Conservation (phyloP, 2,113 vertebrate genomes). For the Malurus melanocephalus region DNA sequence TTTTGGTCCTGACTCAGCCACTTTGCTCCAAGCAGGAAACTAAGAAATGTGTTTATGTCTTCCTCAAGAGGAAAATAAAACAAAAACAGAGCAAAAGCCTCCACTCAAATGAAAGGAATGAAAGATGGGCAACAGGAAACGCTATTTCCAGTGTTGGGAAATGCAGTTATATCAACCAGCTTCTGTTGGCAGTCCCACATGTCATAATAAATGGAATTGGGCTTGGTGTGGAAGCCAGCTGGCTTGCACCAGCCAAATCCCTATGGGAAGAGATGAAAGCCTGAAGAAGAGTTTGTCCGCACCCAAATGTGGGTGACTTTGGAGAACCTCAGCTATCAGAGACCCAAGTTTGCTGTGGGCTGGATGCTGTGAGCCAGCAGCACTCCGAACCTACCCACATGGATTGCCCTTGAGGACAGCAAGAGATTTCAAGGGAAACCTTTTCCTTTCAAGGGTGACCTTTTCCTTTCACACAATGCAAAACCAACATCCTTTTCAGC, state of each 20-base stretch:
- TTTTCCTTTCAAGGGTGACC: background rate
- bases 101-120: constrained; percentile 30
- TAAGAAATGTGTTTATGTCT: background rate
- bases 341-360: background rate
- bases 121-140: background rate
- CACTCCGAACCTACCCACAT: background rate
- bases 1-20: background rate
- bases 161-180: constrained; percentile 42
- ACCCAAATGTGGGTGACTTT: background rate
- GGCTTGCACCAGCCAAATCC: background rate
- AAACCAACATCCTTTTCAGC: background rate
- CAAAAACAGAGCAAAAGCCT: background rate
- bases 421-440: background rate
- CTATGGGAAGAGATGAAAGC: background rate
- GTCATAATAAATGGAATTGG: constrained; percentile 18
- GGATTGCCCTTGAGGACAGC: background rate
- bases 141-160: constrained; percentile 32
- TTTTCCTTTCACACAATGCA: background rate
- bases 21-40: background rate
- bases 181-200: background rate
- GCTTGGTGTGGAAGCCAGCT: background rate
- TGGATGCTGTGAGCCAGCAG: background rate
- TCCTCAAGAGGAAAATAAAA: constrained; percentile 16
- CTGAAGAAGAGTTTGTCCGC: background rate
- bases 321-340: background rate